Percentiles rank a stretch among this genome's conserved stretches.
phyloP scores from a whole-genome alignment of 2,113 vertebrate species.

The Megatriorchis doriae region DNA sequence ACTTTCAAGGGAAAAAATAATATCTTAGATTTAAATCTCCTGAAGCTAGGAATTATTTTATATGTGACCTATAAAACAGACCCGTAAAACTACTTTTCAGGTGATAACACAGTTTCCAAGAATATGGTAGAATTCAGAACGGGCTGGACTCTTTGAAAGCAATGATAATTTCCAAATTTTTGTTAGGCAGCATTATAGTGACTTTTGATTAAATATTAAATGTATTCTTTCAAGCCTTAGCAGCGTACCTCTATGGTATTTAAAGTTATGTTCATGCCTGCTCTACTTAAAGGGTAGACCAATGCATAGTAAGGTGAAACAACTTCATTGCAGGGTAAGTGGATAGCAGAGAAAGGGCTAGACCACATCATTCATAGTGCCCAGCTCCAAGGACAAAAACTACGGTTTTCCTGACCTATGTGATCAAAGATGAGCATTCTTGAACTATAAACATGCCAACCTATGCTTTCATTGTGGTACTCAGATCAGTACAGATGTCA shows the following conservation, averaged over 20 bases:
- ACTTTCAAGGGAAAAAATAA: slow-evolving; percentile 14
- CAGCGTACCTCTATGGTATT: not conserved
- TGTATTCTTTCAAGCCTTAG: not conserved
- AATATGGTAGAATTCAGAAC: not conserved
- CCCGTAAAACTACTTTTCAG: not conserved
- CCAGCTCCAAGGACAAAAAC: not conserved
- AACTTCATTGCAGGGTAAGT: not conserved
- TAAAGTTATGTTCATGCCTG: not conserved
- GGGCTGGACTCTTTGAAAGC: not conserved
- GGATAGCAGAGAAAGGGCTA: not conserved
- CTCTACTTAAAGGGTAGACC: not conserved
- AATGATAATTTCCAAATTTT: not conserved
- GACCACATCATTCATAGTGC: not conserved
- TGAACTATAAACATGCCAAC: not conserved
- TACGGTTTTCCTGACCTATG: not conserved
- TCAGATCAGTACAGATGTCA: not conserved
- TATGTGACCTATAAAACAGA: not conserved
- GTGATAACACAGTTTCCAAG: not conserved
- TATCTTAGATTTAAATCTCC: not conserved
- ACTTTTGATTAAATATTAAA: not conserved
- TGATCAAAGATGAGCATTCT: not conserved
- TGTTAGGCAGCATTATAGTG: not conserved
- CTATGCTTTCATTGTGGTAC: not conserved
- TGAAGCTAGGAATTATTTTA: not conserved
- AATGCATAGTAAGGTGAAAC: not conserved